These are phyloP conservation scores for Axis porcinus DNA, from an alignment of 2,113 vertebrate genomes.

Conservation along the genomic window DNA sequence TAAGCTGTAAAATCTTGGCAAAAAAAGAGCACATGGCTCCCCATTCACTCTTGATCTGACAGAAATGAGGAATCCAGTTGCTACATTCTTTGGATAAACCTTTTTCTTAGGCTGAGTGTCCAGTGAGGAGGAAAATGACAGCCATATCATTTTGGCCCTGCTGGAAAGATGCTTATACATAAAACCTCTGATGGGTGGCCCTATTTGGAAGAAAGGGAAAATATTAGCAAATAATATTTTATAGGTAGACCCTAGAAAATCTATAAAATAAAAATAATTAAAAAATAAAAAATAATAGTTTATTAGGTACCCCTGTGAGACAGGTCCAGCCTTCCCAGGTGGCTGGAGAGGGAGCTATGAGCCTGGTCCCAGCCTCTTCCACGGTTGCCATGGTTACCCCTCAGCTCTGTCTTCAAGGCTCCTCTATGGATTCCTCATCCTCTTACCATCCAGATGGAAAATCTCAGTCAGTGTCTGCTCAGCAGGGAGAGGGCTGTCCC, in stretches of 20 bases:
- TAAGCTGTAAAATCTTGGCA: not conserved
- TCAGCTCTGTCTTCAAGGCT: not conserved
- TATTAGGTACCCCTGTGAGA: not conserved
- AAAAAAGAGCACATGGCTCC: not conserved
- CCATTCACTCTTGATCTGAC: not conserved
- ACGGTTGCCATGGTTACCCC: not conserved
- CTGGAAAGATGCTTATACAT: not conserved
- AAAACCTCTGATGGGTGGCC: not conserved
- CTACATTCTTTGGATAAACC: not conserved
- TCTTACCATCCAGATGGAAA: not conserved
- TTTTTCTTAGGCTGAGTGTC: not conserved
- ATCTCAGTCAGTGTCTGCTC: not conserved
- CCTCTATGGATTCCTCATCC: not conserved
- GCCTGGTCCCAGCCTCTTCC: not conserved
- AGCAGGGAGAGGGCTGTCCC: not conserved
- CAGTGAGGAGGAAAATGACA: not conserved
- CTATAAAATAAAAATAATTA: not conserved
- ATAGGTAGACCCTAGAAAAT: not conserved
- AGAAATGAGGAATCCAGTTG: not conserved
- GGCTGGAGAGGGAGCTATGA: not conserved
- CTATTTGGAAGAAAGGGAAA: slow-evolving; percentile 16
- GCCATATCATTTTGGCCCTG: not conserved
- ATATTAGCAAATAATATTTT: not conserved
- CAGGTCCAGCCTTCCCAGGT: not conserved
- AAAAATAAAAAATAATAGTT: not conserved